Base-by-base conservation (phyloP, 1,140 invertebrate genomes). In the Drosophila miranda region DNA sequence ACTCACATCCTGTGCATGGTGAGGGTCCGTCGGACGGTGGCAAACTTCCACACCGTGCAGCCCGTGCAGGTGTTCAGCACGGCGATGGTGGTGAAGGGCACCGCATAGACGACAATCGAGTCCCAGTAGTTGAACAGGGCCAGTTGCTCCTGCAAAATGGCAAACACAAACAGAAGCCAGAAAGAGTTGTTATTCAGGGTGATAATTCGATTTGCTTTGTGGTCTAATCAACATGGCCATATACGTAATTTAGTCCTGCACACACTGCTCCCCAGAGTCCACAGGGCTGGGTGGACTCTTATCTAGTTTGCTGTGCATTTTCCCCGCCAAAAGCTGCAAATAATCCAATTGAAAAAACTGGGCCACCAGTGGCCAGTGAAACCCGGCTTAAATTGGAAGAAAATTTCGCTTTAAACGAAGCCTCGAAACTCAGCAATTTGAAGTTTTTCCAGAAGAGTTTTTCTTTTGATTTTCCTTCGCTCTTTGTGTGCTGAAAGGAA, bases 51-150 rank as follows among this genome's bases (percentile, higher is more conserved):
- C 3, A 96, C 93, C 1, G 93, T 93, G 6, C 91, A 90, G 16
- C 93, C 93, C 61, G 96, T 96, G 78, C 94, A 92, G 1, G 93
- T 90, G 78, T 97, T 97, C 61, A 97, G 91, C 0, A 94, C 83
- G 0, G 95, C 92, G 50, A 97, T 96, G 26, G 95, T 84, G 8
- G 92, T 91, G 59, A 96, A 93, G 0, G 96, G 96, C 21, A 96
- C 63, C 0, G 95, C 92, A 63, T 96, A 94, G 0, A 96, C 95
- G 1, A 95, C 62, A 23, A 94, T 78, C 0, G 94, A 94, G 87
- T 97, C 96, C 46, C 95, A 90, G 62, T 93, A 91, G 74, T 96
- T 96, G 69, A 95, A 93, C 3, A 93, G 91, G 6, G 91, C 92
- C 14, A 94, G 94, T 53, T 93, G 90, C 61, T 89, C 75, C 90